Percentiles rank a stretch among this genome's conserved stretches.
phyloP scores from a whole-genome alignment of 1,140 invertebrate species.

The Ceratina japonica region DNA sequence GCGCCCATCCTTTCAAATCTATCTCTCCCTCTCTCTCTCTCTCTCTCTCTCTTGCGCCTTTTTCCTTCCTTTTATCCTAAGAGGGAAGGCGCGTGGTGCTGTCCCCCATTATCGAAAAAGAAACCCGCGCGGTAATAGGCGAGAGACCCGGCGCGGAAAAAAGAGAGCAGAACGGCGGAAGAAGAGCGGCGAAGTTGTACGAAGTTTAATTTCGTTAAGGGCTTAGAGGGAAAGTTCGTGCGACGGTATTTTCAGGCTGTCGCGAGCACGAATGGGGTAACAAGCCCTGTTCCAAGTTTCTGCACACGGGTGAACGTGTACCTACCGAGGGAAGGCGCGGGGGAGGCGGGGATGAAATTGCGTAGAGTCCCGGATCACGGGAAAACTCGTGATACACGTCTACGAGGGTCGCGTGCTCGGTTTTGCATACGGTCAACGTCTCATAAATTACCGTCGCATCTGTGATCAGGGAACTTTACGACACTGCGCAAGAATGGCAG shows the following conservation, averaged over 20 bases:
- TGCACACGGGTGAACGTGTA: slow-evolving; percentile 11
- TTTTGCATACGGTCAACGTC: slow-evolving; percentile 24
- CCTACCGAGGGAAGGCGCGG: too few relatives aligned
- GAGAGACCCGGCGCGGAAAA: not conserved
- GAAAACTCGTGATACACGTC: slow-evolving; percentile 13
- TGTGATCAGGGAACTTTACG: not conserved
- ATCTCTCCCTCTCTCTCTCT: not conserved
- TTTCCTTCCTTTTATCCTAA: not conserved
- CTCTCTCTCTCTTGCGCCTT: not conserved
- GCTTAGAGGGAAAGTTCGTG: slow-evolving; percentile 15
- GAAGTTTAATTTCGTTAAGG: slow-evolving; percentile 39
- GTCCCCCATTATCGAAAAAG: not conserved
- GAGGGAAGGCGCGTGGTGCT: too few relatives aligned
- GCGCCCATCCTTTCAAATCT: slow-evolving; percentile 26
- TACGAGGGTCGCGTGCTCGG: not conserved
- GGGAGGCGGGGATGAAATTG: not conserved
- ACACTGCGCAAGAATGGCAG: too few relatives aligned
- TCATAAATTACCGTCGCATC: slow-evolving; percentile 5
- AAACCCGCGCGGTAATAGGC: not conserved
- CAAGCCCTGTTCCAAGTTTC: slow-evolving; percentile 27
- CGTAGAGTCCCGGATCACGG: not conserved
- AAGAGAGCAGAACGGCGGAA: not conserved
- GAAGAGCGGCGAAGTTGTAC: slow-evolving; percentile 4
- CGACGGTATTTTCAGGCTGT: slow-evolving; percentile 31
- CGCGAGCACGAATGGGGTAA: slow-evolving; percentile 30